These are phyloP conservation scores for Agapornis roseicollis DNA, from an alignment of 2,113 vertebrate species.

Conservation along the genomic window DNA sequence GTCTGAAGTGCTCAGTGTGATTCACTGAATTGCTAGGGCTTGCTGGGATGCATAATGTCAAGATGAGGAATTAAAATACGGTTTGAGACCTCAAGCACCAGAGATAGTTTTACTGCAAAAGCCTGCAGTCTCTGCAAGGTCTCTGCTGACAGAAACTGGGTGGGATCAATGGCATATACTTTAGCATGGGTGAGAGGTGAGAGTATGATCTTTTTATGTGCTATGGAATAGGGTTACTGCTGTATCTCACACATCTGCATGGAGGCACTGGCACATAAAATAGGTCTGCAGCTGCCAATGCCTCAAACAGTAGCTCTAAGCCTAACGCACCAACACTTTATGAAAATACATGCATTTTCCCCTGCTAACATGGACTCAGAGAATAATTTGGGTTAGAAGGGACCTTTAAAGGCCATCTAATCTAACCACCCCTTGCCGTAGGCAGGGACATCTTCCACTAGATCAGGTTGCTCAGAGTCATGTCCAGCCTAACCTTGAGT, in stretches of 20 bases:
- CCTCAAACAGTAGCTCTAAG: not conserved
- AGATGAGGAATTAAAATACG: not conserved
- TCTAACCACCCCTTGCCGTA: not conserved
- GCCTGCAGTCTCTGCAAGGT: not conserved
- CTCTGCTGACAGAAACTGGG: accelerated
- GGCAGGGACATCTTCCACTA: no score
- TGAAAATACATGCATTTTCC: not conserved
- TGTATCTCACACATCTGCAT: not conserved
- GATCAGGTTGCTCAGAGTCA: not conserved
- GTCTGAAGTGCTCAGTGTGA: not conserved
- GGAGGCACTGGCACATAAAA: not conserved
- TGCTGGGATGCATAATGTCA: not conserved
- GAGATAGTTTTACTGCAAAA: not conserved
- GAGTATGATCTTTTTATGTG: not conserved
- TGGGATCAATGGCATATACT: not conserved
- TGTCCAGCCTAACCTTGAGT: no score
- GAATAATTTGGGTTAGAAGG: not conserved
- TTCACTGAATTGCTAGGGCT: not conserved
- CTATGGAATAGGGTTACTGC: not conserved
- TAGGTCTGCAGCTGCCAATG: not conserved
- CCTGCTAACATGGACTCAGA: not conserved
- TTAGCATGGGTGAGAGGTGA: not conserved
- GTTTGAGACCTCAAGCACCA: not conserved
- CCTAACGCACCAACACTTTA: not conserved
- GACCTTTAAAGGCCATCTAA: not conserved